phyloP scores from a whole-genome alignment of 2,888 invertebrate species.

The Arctia plantaginis region DNA sequence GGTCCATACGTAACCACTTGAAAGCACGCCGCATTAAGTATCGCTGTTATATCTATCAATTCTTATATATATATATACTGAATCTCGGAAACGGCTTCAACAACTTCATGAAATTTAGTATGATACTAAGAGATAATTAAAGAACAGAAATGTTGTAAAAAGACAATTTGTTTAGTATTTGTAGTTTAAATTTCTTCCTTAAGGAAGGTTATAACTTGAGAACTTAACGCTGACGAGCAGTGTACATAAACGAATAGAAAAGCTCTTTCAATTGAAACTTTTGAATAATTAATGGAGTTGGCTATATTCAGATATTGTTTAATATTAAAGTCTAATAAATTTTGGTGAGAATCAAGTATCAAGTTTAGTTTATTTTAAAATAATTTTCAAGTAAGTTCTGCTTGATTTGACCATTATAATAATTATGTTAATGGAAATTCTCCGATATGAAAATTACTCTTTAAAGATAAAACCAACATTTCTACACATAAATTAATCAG shows the following conservation, averaged over 20 bases:
- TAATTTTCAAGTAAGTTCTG: not conserved
- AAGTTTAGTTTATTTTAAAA: not conserved
- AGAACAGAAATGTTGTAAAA: not conserved
- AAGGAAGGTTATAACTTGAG: conserved; percentile 29
- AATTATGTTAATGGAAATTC: not conserved
- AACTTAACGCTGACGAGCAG: conserved; percentile 21
- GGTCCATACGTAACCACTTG: not conserved
- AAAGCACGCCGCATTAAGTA: too few relatives aligned
- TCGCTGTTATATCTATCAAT: too few relatives aligned
- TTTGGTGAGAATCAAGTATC: conserved; percentile 26
- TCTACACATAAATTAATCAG: not conserved
- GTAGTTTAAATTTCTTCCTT: conserved; percentile 10
- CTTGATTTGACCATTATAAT: not conserved
- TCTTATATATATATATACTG: too few relatives aligned
- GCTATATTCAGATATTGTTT: conserved; percentile 29
- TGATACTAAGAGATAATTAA: too few relatives aligned
- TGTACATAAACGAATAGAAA: conserved; percentile 31
- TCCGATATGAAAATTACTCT: not conserved
- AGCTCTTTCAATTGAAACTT: conserved; percentile 40
- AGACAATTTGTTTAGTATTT: conserved; percentile 3
- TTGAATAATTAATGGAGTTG: conserved; percentile 40
- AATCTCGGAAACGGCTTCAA: too few relatives aligned
- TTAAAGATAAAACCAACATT: not conserved
- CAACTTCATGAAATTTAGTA: too few relatives aligned
- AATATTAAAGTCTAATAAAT: conserved; percentile 27